Evolutionary conservation across 1,140 invertebrate genomes (phyloP).

Genomic region (Geopemphigus sp.): DNA sequence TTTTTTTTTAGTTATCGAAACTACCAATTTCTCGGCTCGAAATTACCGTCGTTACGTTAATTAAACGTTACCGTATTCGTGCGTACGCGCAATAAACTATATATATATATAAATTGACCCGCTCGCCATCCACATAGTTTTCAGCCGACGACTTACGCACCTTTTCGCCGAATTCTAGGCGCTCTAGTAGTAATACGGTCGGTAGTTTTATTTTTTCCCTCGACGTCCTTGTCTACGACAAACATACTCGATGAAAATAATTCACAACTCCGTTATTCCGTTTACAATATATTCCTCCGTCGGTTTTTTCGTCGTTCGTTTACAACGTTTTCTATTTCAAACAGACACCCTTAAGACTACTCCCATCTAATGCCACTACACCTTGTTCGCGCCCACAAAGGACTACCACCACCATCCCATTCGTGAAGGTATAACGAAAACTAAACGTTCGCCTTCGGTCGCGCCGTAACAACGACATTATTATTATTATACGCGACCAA

Average conservation of each 20-base stretch:
- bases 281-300: background rate
- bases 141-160: too few species aligned
- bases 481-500: background rate
- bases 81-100: too few species aligned
- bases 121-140: too few species aligned
- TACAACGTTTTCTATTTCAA: background rate
- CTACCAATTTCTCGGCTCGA: too few species aligned
- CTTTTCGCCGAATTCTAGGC: background rate
- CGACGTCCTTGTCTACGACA: background rate
- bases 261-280: background rate
- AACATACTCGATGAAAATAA: conserved; percentile 3
- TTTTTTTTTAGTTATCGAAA: too few species aligned
- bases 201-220: background rate
- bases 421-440: background rate
- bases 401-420: background rate
- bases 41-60: too few species aligned
- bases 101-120: too few species aligned
- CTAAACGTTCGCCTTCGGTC: background rate
- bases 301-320: background rate
- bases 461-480: background rate
- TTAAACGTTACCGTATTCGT: too few species aligned
- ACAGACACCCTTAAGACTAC: background rate
- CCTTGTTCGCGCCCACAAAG: background rate
- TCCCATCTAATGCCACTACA: background rate
- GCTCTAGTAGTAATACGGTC: background rate